Evolutionary conservation across 2,797 vertebrate species (phyloP), one percentile per base, ranked within the genome.

Genomic region (Apogon hyalosoma): DNA sequence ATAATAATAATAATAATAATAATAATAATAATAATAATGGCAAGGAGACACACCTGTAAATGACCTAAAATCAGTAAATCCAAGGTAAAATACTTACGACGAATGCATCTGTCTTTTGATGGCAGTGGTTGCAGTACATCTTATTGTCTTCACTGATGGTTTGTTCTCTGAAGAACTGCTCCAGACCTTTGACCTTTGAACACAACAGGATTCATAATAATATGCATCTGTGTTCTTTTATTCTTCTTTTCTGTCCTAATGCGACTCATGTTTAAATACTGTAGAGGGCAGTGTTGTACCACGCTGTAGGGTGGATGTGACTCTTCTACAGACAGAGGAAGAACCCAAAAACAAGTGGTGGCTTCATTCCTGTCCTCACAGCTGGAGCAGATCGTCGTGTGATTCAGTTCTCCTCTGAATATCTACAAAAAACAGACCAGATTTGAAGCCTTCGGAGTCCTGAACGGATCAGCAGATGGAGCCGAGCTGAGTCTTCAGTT

Each of bases 111-210:
- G 57, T 69, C 76, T 93, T 93, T 13, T 55, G 0, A 0, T 75
- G 7, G 68, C 94, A 94, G 0, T 0, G 0, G 8, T 40, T 64
- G 77, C 93, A 94, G 76, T 86, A 93, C 43, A 94, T 51, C 84
- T 77, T 77, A 70, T 94, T 82, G 1, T 91, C 88, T 16, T 77
- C 74, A 3, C 41, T 39, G 56, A 92, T 41, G 19, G 11, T 70
- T 19, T 83, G 70, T 39, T 7, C 6, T 8, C 64, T 58, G 28
- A 92, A 92, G 69, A 91, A 93, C 0, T 40, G n/a, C n/a, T 73
- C 0, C 49, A 92, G 42, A 7, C 83, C 82, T 19, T 61, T 41
- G 9, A 38, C 2, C 91, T 93, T 71, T 6, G 63, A 72, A 70
- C 0, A 60, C 11, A 24, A 46, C 15, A 24, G 2, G 21, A 46